A percentile compares a stretch with the other conserved stretches of the same genome.
Conservation (phyloP, 2,888 invertebrate genomes). For the Ormyrus labotus region DNA sequence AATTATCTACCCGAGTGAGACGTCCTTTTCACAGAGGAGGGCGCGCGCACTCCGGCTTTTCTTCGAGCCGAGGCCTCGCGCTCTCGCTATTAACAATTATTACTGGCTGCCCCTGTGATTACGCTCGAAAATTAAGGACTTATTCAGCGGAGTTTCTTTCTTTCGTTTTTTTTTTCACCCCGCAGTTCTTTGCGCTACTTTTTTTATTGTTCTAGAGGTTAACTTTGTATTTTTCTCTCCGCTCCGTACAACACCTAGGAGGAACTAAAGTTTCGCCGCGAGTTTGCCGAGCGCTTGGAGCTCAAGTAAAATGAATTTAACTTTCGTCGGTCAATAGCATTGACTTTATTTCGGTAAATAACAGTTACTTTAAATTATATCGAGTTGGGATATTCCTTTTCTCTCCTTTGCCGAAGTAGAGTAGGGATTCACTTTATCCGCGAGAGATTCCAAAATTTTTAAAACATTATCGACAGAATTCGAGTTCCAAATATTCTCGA, state of each 20-base stretch:
- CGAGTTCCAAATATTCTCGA: no score
- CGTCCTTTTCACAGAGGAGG: no score
- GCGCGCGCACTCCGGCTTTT: no score
- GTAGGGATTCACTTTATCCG: no score
- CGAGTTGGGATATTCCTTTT: slow-evolving; percentile 5
- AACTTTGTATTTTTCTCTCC: slow-evolving; percentile 6
- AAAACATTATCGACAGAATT: no score
- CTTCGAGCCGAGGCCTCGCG: no score
- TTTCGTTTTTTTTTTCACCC: not conserved
- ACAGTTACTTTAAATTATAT: slow-evolving; percentile 24
- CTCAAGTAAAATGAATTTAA: slow-evolving; percentile 39
- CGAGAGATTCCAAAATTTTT: no score
- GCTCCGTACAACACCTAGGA: slow-evolving; percentile 1
- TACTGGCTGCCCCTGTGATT: no score
- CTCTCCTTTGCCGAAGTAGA: not conserved
- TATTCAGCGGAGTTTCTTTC: no score
- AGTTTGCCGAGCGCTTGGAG: slow-evolving; percentile 21
- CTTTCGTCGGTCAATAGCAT: slow-evolving; percentile 41
- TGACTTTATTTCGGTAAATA: slow-evolving; percentile 36
- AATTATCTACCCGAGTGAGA: no score
- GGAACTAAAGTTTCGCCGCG: slow-evolving; percentile 15
- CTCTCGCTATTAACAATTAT: no score
- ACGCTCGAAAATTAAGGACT: no score
- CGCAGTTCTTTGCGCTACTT: not conserved
- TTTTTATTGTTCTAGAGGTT: not conserved